Evolutionary conservation across 1,140 invertebrate species (phyloP).

Genomic region (Drosophila asahinai): DNA sequence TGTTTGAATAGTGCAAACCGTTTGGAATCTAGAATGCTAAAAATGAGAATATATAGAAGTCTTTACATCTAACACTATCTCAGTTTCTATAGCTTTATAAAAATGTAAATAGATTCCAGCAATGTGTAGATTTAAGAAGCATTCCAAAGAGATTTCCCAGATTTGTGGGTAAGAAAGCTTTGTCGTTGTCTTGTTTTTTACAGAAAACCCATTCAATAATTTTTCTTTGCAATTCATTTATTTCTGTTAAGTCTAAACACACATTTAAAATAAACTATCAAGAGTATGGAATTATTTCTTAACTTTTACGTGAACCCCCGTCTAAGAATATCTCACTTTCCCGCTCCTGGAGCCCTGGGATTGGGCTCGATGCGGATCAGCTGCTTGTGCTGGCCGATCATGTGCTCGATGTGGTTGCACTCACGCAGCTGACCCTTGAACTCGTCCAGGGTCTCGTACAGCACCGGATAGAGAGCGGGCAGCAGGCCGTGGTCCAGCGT

Average conservation of each 20-base stretch:
- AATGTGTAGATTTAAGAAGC: no score
- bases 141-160: no score
- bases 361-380: conserved; percentile 87
- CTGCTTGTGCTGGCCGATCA: conserved; percentile 90
- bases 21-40: not conserved
- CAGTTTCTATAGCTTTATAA: no score
- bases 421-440: conserved; percentile 88
- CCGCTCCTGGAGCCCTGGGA: conserved; percentile 64
- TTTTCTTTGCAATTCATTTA: no score
- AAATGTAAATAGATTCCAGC: no score
- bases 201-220: not conserved
- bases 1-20: not conserved
- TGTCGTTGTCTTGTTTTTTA: no score
- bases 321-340: conserved; percentile 22
- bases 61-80: not conserved
- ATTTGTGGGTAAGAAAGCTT: not conserved
- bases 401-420: conserved; percentile 87
- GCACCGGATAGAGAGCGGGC: conserved; percentile 88
- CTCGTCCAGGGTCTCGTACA: conserved; percentile 89
- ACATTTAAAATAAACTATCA: not conserved
- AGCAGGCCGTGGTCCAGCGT: conserved; percentile 92
- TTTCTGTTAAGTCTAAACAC: not conserved
- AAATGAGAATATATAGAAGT: not conserved
- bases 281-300: conserved; percentile 1
- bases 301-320: not conserved